Percentiles rank a stretch among this genome's conserved stretches.
Conservation (phyloP, 2,888 invertebrate species). For the Leptinotarsa juncta region DNA sequence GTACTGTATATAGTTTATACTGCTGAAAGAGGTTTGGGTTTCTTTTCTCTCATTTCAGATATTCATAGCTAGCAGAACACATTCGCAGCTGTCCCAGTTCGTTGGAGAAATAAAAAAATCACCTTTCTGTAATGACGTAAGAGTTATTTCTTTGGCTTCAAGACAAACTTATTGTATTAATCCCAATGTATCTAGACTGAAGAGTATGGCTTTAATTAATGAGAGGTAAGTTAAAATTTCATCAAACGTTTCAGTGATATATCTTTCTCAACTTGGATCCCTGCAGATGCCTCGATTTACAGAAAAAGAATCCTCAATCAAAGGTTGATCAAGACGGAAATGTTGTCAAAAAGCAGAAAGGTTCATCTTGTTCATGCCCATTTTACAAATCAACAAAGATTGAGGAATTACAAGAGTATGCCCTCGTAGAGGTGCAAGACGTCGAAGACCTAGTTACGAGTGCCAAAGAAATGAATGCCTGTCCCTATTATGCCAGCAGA, state of each 20-base stretch:
- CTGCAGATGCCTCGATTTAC: slow-evolving; percentile 81
- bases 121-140: slow-evolving; percentile 75
- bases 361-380: slow-evolving; percentile 73
- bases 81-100: slow-evolving; percentile 96
- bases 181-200: slow-evolving; percentile 78
- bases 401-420: slow-evolving; percentile 73
- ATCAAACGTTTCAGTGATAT: too few species aligned
- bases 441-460: slow-evolving; percentile 85
- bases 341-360: slow-evolving; percentile 73
- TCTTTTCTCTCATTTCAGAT: slow-evolving; percentile 70
- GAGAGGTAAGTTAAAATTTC: slow-evolving; percentile 72
- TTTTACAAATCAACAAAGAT: slow-evolving; percentile 75
- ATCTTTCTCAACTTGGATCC: not conserved
- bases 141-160: slow-evolving; percentile 88
- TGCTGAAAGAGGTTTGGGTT: too few species aligned
- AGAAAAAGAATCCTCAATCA: slow-evolving; percentile 74
- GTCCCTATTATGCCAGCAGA: slow-evolving; percentile 94
- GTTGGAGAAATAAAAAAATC: slow-evolving; percentile 92
- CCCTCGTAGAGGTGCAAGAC: slow-evolving; percentile 81
- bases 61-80: slow-evolving; percentile 95
- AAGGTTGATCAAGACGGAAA: slow-evolving; percentile 72
- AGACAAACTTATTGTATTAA: slow-evolving; percentile 94
- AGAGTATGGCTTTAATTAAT: slow-evolving; percentile 85
- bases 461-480: slow-evolving; percentile 80
- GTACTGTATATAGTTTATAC: too few species aligned